phyloP scores from a whole-genome alignment of 2,888 invertebrate species.

The Dasypolia templi region DNA sequence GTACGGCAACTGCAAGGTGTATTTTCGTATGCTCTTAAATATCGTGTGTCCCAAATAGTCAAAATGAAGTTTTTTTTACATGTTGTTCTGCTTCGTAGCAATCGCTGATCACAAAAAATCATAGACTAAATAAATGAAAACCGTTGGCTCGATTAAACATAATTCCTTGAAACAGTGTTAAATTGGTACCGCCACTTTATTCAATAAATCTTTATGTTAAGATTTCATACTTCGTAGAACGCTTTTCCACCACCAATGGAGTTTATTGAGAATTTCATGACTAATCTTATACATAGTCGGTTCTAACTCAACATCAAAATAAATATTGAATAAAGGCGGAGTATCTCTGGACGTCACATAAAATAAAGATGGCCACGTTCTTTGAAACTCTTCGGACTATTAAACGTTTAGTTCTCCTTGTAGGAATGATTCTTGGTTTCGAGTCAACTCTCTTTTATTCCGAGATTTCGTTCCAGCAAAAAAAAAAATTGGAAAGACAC shows the following conservation, averaged over 20 bases:
- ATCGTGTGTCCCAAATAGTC: background rate
- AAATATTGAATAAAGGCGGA: conserved; percentile 43
- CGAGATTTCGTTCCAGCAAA: conserved; percentile 10
- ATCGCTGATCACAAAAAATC: background rate
- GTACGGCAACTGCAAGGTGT: background rate
- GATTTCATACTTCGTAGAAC: conserved; percentile 56
- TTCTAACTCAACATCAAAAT: conserved; percentile 52
- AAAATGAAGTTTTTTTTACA: background rate
- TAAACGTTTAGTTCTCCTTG: conserved; percentile 54
- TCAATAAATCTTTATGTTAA: conserved; percentile 54
- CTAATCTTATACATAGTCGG: conserved; percentile 58
- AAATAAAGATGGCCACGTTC: conserved; percentile 42
- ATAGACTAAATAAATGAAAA: conserved; percentile 16
- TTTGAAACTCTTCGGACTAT: conserved; percentile 45
- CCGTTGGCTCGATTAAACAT: conserved; percentile 15
- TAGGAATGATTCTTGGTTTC: conserved; percentile 29
- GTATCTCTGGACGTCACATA: conserved; percentile 36
- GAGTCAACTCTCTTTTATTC: conserved; percentile 8
- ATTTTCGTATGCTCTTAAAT: background rate
- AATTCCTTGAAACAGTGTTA: conserved; percentile 48
- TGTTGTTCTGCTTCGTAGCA: background rate
- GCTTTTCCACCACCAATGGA: conserved; percentile 54
- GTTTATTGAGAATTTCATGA: conserved; percentile 60
- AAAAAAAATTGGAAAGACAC: conserved; percentile 8
- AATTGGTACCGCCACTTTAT: conserved; percentile 37